A percentile compares a stretch with the other conserved stretches of the same genome.
These are phyloP conservation scores for Dasyornis broadbenti DNA, from an alignment of 2,113 vertebrate genomes.

Conservation along the genomic window DNA sequence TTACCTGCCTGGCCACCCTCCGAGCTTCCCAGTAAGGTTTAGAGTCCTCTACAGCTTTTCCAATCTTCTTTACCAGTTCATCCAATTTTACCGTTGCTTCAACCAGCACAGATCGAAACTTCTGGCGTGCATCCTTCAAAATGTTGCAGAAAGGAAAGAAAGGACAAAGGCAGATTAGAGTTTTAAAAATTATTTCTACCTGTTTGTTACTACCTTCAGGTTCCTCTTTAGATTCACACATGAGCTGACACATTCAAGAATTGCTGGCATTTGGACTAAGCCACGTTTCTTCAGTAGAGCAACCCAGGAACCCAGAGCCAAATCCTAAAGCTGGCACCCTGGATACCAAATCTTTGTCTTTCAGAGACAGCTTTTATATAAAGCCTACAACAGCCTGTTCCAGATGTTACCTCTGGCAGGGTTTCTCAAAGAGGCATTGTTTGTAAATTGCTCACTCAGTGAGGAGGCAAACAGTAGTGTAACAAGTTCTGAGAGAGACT, in stretches of 20 bases:
- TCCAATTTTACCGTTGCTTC: constrained; percentile 93
- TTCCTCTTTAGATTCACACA: background rate
- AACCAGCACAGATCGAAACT: constrained; percentile 89
- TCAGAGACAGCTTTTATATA: background rate
- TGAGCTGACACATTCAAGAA: background rate
- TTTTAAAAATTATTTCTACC: background rate
- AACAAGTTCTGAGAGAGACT: background rate
- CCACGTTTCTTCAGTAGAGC: background rate
- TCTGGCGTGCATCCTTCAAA: constrained; percentile 88
- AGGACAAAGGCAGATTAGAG: background rate
- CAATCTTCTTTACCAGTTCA: constrained; percentile 92
- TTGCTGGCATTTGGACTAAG: background rate
- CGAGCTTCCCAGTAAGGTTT: constrained; percentile 98
- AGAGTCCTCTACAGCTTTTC: constrained; percentile 94
- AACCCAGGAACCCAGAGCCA: background rate
- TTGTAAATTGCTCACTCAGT: background rate
- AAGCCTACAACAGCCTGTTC: background rate
- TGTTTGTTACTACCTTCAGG: background rate
- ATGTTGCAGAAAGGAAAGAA: background rate
- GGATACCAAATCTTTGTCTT: background rate
- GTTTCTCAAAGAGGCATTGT: background rate
- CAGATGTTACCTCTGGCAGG: background rate
- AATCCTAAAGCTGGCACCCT: background rate
- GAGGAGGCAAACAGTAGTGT: background rate
- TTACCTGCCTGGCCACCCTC: constrained; percentile 88